Conservation (phyloP, 2,888 invertebrate genomes). For the Marronus borbonicus region DNA sequence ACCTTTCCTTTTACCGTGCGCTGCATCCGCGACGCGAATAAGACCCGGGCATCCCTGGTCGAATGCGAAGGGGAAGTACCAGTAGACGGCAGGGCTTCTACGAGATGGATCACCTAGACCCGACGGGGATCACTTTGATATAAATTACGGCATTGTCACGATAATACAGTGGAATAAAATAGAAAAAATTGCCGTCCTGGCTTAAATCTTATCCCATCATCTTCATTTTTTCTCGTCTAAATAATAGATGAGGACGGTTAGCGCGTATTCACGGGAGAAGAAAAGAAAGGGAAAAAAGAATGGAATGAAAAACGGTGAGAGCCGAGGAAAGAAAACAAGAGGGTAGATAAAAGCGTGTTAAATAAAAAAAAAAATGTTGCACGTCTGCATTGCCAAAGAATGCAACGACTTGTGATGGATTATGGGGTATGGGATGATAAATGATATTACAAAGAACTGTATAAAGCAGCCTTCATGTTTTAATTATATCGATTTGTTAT, state of each 20-base stretch:
- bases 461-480: too few species aligned
- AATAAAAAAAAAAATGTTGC: too few species aligned
- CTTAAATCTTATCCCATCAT: slow-evolving; percentile 19
- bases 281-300: background rate
- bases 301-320: background rate
- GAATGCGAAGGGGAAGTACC: background rate
- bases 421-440: too few species aligned
- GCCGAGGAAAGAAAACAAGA: background rate
- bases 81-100: background rate
- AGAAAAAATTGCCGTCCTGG: slow-evolving; percentile 16
- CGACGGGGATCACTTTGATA: slow-evolving; percentile 35
- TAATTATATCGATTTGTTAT: too few species aligned
- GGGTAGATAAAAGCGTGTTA: background rate
- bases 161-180: slow-evolving; percentile 33
- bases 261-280: background rate
- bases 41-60: background rate
- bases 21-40: background rate
- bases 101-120: slow-evolving; percentile 40
- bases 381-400: too few species aligned
- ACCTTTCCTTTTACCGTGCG: slow-evolving; percentile 14
- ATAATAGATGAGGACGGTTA: slow-evolving; percentile 30
- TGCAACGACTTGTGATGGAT: too few species aligned
- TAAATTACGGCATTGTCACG: slow-evolving; percentile 43
- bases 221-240: slow-evolving; percentile 35
- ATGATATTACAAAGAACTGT: too few species aligned